These are phyloP conservation scores for Merops nubicus DNA, from an alignment of 2,113 vertebrate species.

Conservation along the genomic window DNA sequence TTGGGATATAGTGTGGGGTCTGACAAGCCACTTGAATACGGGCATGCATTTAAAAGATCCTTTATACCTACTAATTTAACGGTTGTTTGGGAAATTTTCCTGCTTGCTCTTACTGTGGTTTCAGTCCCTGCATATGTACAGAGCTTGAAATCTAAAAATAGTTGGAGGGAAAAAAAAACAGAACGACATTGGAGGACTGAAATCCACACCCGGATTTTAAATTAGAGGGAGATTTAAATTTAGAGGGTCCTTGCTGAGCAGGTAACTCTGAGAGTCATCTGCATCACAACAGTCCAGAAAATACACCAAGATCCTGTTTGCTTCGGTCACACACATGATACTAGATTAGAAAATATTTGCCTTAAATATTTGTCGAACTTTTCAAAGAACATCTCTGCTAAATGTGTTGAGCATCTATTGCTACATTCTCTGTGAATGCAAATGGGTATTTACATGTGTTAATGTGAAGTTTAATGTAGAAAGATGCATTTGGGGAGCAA, in stretches of 20 bases:
- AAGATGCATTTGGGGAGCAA: slow-evolving; percentile 33
- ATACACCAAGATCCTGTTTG: background rate
- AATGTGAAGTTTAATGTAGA: slow-evolving; percentile 1
- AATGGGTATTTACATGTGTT: background rate
- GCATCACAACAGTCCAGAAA: background rate
- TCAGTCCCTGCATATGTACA: background rate
- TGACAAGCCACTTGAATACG: background rate
- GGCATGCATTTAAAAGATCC: background rate
- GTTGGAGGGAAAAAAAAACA: background rate
- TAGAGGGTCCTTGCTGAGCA: background rate
- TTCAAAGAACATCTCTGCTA: background rate
- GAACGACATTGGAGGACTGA: background rate
- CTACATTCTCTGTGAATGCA: slow-evolving; percentile 14
- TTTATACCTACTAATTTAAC: background rate
- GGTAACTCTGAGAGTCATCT: background rate
- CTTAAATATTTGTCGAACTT: background rate
- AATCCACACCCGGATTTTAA: background rate
- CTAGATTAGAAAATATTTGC: background rate
- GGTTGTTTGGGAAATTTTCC: background rate
- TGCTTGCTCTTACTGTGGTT: background rate
- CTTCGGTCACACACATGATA: background rate
- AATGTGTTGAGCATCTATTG: slow-evolving; percentile 16
- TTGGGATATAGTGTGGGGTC: background rate
- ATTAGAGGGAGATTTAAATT: background rate
- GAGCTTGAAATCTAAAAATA: background rate